Evolutionary conservation across 2,797 vertebrate species (phyloP).

Genomic region (Melanotaenia maccullochi): DNA sequence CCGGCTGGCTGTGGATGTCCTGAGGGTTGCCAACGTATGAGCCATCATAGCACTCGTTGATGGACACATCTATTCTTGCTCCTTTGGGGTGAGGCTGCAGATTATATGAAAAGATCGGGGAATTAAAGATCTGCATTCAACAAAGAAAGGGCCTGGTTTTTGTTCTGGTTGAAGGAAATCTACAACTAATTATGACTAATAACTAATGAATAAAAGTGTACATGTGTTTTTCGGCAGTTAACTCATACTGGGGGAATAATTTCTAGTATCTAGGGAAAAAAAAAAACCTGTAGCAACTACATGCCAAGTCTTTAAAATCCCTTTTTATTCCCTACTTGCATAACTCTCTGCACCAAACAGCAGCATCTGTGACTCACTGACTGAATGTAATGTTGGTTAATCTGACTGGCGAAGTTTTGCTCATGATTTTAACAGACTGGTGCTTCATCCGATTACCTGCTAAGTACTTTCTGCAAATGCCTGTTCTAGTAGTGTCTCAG

Average conservation of each 20-base stretch:
- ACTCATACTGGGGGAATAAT: neutral
- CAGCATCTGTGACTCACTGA: neutral
- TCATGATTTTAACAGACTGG: neutral
- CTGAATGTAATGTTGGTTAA: too few relatives aligned
- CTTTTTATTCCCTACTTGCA: neutral
- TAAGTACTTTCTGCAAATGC: too few relatives aligned
- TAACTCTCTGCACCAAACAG: too few relatives aligned
- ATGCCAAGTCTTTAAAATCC: neutral
- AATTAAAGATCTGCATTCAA: neutral
- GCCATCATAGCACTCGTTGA: conserved; percentile 98
- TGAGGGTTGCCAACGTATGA: conserved; percentile 99
- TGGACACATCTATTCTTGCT: conserved; percentile 98
- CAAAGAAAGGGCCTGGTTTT: neutral
- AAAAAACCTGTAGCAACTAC: neutral
- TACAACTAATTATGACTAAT: neutral
- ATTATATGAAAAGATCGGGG: neutral
- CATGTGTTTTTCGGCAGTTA: too few relatives aligned
- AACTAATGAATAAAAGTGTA: neutral
- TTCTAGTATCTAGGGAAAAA: neutral
- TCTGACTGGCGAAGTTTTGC: neutral
- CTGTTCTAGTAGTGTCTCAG: too few relatives aligned
- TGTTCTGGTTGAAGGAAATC: neutral
- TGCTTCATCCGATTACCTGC: too few relatives aligned
- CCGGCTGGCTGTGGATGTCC: conserved; percentile 98
- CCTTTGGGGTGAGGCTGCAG: conserved; percentile 98